These are phyloP conservation scores for Eristalis tenax DNA, from an alignment of 2,888 invertebrate genomes.

Conservation along the genomic window DNA sequence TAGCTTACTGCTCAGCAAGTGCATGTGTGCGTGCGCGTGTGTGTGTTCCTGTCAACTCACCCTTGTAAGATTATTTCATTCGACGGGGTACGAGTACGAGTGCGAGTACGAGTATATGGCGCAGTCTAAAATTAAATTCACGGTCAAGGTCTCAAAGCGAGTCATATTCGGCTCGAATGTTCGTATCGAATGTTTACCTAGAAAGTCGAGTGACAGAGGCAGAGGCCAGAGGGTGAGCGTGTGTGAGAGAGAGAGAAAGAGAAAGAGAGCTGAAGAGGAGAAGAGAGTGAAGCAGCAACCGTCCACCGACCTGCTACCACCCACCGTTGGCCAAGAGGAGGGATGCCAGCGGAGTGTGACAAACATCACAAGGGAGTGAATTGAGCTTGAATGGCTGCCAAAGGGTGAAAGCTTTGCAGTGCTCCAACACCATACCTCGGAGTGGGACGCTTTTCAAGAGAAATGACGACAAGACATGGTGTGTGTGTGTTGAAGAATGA, in stretches of 20 bases:
- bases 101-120: conserved; percentile 37
- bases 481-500: no score
- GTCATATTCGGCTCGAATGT: conserved; percentile 53
- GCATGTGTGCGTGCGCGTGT: not conserved
- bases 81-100: conserved; percentile 4
- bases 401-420: no score
- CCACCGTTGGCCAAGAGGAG: not conserved
- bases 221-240: conserved; percentile 12
- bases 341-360: not conserved
- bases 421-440: no score
- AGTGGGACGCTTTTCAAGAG: not conserved
- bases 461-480: not conserved
- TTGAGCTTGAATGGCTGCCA: no score
- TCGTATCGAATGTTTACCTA: conserved; percentile 47
- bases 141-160: conserved; percentile 79
- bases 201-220: not conserved
- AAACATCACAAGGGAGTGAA: no score
- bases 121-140: conserved; percentile 79
- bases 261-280: not conserved
- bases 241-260: not conserved
- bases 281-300: not conserved
- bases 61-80: conserved; percentile 67
- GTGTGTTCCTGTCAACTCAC: conserved; percentile 54
- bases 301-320: not conserved
- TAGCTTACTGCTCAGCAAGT: not conserved